Conservation (phyloP, 30 jellyfish, hydroid and myxozoan species). For the Cassiopea xamachana region DNA sequence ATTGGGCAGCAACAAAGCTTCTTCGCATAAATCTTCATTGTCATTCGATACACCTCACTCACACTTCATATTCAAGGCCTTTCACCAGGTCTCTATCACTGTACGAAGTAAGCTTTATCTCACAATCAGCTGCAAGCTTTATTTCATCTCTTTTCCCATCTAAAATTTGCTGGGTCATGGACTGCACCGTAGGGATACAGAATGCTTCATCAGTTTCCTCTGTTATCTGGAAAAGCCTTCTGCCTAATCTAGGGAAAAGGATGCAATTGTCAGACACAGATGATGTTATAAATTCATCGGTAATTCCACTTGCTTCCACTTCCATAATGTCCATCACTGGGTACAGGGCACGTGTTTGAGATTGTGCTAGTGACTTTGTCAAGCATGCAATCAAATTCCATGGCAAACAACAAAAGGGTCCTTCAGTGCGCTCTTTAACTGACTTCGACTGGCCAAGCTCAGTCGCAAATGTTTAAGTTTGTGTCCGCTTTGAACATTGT, state of each 20-base stretch:
- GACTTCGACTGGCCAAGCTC: too few relatives aligned
- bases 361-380: too few relatives aligned
- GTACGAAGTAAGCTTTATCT: too few relatives aligned
- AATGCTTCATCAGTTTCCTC: slow-evolving; percentile 30
- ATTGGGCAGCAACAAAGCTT: slow-evolving; percentile 1
- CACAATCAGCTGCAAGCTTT: neutral
- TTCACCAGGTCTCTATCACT: neutral
- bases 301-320: too few relatives aligned
- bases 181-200: neutral
- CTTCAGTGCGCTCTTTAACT: too few relatives aligned
- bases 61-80: slow-evolving; percentile 37
- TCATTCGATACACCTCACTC: slow-evolving; percentile 44
- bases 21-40: neutral
- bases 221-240: slow-evolving; percentile 24
- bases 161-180: slow-evolving; percentile 4
- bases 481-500: too few relatives aligned
- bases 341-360: too few relatives aligned
- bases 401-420: too few relatives aligned
- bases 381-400: too few relatives aligned
- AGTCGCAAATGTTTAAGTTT: too few relatives aligned
- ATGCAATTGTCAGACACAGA: neutral
- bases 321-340: too few relatives aligned
- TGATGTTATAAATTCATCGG: too few relatives aligned
- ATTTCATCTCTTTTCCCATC: slow-evolving; percentile 39
- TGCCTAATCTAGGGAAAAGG: slow-evolving; percentile 37